Evolutionary conservation across 2,113 vertebrate species (phyloP).

Genomic region (Nansenia antarctica): DNA sequence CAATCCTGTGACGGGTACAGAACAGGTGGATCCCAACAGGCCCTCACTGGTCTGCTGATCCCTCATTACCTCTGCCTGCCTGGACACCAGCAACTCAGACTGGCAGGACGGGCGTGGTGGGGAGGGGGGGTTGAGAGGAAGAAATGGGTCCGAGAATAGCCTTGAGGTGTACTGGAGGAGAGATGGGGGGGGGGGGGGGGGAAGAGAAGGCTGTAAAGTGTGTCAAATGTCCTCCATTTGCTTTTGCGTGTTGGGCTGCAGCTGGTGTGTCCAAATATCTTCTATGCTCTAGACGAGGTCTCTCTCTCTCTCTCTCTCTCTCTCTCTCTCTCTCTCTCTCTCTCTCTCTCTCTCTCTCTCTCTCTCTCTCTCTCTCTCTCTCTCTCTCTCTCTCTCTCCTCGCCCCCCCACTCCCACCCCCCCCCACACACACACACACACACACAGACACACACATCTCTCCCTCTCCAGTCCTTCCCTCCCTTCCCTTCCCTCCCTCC

Average conservation of each 20-base stretch:
- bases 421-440: too few species aligned
- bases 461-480: too few species aligned
- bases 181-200: background rate
- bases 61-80: slow-evolving; percentile 60
- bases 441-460: too few species aligned
- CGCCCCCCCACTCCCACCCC: too few species aligned
- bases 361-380: background rate
- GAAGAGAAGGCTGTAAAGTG: background rate
- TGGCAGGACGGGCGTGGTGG: slow-evolving; percentile 32
- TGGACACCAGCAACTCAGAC: slow-evolving; percentile 25
- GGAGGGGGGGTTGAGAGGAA: slow-evolving; percentile 38
- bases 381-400: background rate
- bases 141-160: slow-evolving; percentile 50
- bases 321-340: background rate
- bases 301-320: too few species aligned
- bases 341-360: too few species aligned
- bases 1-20: slow-evolving; percentile 46
- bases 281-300: background rate
- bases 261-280: background rate
- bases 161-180: slow-evolving; percentile 26
- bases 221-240: slow-evolving; percentile 1
- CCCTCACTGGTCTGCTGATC: slow-evolving; percentile 53
- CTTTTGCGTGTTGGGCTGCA: background rate
- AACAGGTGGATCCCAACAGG: slow-evolving; percentile 41
- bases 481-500: background rate